A percentile compares a stretch with the other conserved stretches of the same genome.
phyloP scores from a whole-genome alignment of 2,797 vertebrate species.

The Mus caroli region DNA sequence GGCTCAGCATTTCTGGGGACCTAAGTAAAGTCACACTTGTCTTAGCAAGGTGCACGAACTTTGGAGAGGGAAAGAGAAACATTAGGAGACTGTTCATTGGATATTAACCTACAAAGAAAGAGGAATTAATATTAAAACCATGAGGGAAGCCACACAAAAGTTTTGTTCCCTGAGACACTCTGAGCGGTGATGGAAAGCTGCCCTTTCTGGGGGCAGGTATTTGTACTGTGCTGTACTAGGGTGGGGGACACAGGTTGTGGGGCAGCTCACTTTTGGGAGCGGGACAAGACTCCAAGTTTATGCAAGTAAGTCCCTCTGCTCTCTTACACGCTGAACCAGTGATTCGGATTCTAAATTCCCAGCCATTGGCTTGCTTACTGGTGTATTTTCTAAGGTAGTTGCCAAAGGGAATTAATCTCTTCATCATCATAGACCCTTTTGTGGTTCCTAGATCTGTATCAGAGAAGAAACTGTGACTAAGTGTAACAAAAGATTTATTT shows the following conservation, averaged over 20 bases:
- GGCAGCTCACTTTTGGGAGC: constrained; percentile 55
- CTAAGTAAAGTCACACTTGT: not conserved
- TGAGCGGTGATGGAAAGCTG: rapidly evolving
- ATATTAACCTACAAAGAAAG: not conserved
- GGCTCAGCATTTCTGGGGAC: not conserved
- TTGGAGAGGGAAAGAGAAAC: not conserved
- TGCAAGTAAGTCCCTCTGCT: constrained; percentile 71
- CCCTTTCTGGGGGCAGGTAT: constrained; percentile 43
- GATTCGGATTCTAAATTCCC: constrained; percentile 60
- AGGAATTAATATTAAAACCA: constrained; percentile 16
- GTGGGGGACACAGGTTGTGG: not conserved
- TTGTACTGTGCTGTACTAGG: constrained; percentile 6
- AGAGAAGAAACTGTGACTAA: constrained; percentile 61
- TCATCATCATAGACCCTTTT: constrained; percentile 37
- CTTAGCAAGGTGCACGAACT: not conserved
- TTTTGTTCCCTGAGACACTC: not conserved
- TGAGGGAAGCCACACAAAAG: not conserved
- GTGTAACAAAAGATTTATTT: constrained; percentile 55
- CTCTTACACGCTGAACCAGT: constrained; percentile 32
- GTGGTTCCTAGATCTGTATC: constrained; percentile 62
- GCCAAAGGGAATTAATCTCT: constrained; percentile 28
- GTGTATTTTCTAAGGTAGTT: constrained; percentile 52
- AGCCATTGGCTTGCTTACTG: not conserved
- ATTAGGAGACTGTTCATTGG: not conserved
- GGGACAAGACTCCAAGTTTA: constrained; percentile 71